Evolutionary conservation across 2,888 invertebrate genomes (phyloP), one percentile per base, ranked within the genome.

Genomic region (Heteromyza rotundicornis): DNA sequence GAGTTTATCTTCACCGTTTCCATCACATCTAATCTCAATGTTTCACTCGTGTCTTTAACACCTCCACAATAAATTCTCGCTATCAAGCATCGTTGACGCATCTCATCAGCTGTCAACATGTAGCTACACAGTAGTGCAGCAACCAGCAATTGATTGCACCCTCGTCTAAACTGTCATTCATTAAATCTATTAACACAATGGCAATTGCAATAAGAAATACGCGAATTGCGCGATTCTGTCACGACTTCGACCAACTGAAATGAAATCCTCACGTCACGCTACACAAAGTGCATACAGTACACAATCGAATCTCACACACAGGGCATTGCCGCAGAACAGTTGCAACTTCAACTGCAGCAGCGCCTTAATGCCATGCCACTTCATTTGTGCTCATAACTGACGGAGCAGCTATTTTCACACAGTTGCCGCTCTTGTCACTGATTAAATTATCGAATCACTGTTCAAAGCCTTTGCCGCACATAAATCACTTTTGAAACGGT

Each of bases 241-340:
- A 66, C 66, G 66, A 66, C 59, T 64, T n/a, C n/a, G n/a, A n/a
- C n/a, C n/a, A n/a, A n/a, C 61, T 63, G 52, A 57, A 61, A 61
- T 57, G n/a, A 55, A 55, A 47, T 64, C 35, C 52, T 57, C 59
- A 62, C 53, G 16, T 35, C 35, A 23, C 49, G 49, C n/a, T n/a
- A n/a, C n/a, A n/a, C n/a, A n/a, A n/a, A n/a, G n/a, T n/a, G 47
- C 47, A 50, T 22, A 19, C 52, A 27, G 57, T 16, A 53, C 32
- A 55, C 47, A 47, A 17, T 19, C 17, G 20, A 47, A 40, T 60
- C 59, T 50, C 59, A 62, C 5, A 19, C 14, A 8, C 47, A 19
- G 19, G 14, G 47, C 17, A 47, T 47, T 47, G 2, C 47, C 47
- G 14, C 47, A 47, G 14, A 40, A n/a, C 40, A 40, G 40, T n/a